Evolutionary conservation across 2,888 invertebrate genomes (phyloP).

Genomic region (Synergus itoensis): DNA sequence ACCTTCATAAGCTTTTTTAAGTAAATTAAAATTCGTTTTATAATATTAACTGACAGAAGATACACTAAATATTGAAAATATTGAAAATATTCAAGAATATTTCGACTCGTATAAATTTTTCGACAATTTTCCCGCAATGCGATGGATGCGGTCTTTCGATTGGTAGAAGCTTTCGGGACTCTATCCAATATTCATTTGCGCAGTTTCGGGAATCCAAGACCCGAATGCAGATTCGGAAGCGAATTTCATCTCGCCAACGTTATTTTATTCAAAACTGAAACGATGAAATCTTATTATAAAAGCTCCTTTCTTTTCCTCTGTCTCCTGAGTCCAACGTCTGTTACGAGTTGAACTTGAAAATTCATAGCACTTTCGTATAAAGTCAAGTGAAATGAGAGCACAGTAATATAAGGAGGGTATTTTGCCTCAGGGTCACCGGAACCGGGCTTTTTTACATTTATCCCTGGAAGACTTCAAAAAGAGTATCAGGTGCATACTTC

Average conservation of each 20-base stretch:
- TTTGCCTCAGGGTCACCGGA: constrained; percentile 11
- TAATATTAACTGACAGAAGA: too few species aligned
- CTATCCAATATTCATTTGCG: constrained; percentile 26
- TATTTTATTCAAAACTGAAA: constrained; percentile 31
- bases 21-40: too few species aligned
- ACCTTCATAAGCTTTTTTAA: too few species aligned
- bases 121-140: constrained; percentile 23
- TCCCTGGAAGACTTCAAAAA: not conserved
- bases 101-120: not conserved
- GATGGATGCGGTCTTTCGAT: constrained; percentile 5
- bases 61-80: not conserved
- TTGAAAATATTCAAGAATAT: not conserved
- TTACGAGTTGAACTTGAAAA: constrained; percentile 36
- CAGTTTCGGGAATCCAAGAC: constrained; percentile 13
- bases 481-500: constrained; percentile 17
- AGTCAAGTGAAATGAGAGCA: constrained; percentile 20
- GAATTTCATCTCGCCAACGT: constrained; percentile 18
- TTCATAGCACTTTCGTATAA: constrained; percentile 17
- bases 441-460: not conserved
- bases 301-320: not conserved
- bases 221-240: not conserved
- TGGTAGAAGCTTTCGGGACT: constrained; percentile 25
- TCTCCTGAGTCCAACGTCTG: not conserved
- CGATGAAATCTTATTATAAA: constrained; percentile 35
- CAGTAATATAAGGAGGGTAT: not conserved